These are phyloP conservation scores for Lagorchestes hirsutus DNA, from an alignment of 2,797 vertebrate genomes.

Conservation along the genomic window DNA sequence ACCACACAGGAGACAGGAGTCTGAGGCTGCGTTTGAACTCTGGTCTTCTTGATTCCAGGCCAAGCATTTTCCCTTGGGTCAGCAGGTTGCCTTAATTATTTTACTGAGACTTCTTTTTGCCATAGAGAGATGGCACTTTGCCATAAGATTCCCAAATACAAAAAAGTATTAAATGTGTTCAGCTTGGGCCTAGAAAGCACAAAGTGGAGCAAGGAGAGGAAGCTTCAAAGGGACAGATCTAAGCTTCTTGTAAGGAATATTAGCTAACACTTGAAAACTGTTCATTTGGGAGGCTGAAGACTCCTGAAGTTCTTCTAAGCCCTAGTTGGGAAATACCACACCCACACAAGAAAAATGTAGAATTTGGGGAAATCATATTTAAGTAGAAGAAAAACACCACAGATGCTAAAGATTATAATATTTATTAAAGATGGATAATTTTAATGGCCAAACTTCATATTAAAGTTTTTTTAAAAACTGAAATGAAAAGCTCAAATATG, in stretches of 20 bases:
- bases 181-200: not conserved
- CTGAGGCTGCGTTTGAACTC: not conserved
- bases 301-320: not conserved
- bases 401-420: not conserved
- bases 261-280: not conserved
- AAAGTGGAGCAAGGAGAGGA: not conserved
- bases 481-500: rapidly evolving
- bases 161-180: not conserved
- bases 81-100: not conserved
- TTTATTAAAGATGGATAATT: not conserved
- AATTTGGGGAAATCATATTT: not conserved
- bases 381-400: not conserved
- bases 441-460: not conserved
- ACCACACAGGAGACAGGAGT: not conserved
- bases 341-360: not conserved
- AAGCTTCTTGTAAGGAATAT: not conserved
- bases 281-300: not conserved
- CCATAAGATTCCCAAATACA: not conserved
- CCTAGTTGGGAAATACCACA: not conserved
- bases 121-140: not conserved
- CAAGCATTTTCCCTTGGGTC: not conserved
- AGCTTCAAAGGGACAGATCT: not conserved
- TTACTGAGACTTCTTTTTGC: not conserved
- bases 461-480: not conserved
- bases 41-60: not conserved